Evolutionary conservation across 2,888 invertebrate species (phyloP).

Genomic region (Dryocosmus kuriphilus): DNA sequence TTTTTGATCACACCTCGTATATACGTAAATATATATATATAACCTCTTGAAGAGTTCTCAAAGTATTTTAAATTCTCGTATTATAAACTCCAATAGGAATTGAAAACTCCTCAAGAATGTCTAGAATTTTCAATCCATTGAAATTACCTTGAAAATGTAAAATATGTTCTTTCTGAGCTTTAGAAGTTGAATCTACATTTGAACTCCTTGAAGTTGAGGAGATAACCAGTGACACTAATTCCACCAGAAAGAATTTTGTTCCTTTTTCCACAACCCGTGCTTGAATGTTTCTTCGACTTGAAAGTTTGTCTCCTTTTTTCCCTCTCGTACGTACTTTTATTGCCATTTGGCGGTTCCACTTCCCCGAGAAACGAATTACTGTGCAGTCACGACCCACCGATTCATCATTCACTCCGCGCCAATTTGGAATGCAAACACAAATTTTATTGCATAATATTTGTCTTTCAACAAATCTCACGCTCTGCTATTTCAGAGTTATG

Average conservation of each 20-base stretch:
- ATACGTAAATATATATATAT: too few species aligned
- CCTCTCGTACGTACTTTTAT: not conserved
- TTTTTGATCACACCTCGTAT: too few species aligned
- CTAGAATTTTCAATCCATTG: too few species aligned
- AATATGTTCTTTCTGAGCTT: not conserved
- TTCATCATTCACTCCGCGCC: constrained; percentile 25
- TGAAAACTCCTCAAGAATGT: too few species aligned
- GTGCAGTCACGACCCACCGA: not conserved
- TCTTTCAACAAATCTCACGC: not conserved
- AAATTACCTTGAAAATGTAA: too few species aligned
- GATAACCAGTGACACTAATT: constrained; percentile 12
- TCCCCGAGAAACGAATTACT: constrained; percentile 24
- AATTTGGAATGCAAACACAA: constrained; percentile 28
- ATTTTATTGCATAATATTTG: constrained; percentile 30
- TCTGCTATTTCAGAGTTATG: not conserved
- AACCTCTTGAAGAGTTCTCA: too few species aligned
- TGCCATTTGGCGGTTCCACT: constrained; percentile 11
- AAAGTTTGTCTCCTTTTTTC: not conserved
- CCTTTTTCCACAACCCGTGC: not conserved
- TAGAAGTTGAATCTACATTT: not conserved
- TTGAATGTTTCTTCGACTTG: not conserved
- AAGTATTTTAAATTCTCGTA: too few species aligned
- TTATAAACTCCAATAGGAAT: too few species aligned
- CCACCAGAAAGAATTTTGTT: not conserved
- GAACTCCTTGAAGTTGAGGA: not conserved